Percentiles rank a stretch among this genome's conserved stretches.
phyloP scores from a whole-genome alignment of 2,888 invertebrate species.

The Thysanoteuthis rhombus region DNA sequence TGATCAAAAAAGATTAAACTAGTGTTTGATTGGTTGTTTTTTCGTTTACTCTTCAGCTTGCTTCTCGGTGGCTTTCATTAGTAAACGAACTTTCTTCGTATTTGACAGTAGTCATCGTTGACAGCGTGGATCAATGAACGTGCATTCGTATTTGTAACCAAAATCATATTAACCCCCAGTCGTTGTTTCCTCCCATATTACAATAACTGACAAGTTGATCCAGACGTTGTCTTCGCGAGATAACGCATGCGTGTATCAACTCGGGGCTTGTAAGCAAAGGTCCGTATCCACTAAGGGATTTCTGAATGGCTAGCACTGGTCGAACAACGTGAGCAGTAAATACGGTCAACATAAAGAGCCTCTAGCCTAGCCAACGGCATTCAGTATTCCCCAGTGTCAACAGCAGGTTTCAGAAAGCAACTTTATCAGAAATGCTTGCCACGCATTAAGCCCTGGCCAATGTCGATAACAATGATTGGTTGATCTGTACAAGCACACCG shows the following conservation, averaged over 20 bases:
- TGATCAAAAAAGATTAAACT: neutral
- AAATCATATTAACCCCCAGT: neutral
- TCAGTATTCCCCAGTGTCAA: neutral
- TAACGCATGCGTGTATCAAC: neutral
- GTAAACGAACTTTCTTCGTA: neutral
- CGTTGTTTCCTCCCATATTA: neutral
- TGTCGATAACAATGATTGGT: neutral
- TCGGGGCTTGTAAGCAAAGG: neutral
- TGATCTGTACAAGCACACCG: neutral
- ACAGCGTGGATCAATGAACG: neutral
- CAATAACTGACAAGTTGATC: neutral
- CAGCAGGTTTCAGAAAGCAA: neutral
- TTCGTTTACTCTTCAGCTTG: neutral
- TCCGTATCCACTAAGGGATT: neutral
- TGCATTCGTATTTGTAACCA: neutral
- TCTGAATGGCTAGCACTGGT: neutral
- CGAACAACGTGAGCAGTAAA: slow-evolving; percentile 12
- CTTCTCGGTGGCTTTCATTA: neutral
- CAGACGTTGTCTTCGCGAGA: no score
- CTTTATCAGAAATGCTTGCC: neutral
- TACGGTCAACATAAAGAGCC: neutral
- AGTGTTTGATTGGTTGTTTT: neutral
- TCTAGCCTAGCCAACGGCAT: neutral
- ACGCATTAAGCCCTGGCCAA: neutral
- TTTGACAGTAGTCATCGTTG: neutral